Conservation (phyloP, 1,140 invertebrate species). For the Sesamia nonagrioides region DNA sequence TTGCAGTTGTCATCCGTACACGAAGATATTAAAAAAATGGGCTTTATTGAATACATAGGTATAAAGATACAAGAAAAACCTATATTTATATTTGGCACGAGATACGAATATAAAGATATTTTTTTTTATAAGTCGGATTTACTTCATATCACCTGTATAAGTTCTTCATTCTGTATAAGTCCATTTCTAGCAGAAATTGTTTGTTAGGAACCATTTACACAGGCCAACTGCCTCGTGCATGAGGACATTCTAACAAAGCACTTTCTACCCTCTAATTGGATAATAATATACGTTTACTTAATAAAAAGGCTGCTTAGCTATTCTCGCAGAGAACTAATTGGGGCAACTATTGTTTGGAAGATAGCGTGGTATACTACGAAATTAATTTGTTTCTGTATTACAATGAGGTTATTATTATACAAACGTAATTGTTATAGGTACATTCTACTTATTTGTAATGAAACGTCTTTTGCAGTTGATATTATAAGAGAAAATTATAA, state of each 20-base stretch:
- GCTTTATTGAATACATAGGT: no score
- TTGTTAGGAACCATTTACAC: slow-evolving; percentile 1
- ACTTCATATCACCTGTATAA: no score
- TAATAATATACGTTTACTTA: slow-evolving; percentile 19
- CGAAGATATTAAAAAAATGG: no score
- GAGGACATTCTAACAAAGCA: slow-evolving; percentile 29
- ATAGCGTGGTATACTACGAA: neutral
- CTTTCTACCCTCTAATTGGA: slow-evolving; percentile 17
- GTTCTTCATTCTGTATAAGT: neutral
- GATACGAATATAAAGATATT: neutral
- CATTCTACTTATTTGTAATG: no score
- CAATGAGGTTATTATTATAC: neutral
- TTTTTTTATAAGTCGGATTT: no score
- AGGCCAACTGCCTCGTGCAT: slow-evolving; percentile 3
- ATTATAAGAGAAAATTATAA: no score
- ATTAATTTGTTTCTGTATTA: neutral
- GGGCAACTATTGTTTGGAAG: neutral
- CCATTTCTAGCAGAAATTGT: neutral
- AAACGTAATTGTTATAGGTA: no score
- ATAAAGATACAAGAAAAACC: no score
- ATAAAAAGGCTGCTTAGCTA: slow-evolving; percentile 1
- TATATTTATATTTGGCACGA: neutral
- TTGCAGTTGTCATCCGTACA: no score
- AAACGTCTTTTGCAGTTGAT: no score
- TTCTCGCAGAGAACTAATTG: slow-evolving; percentile 25